Base-by-base conservation (phyloP, 2,888 invertebrate genomes). In the Noctua janthina region DNA sequence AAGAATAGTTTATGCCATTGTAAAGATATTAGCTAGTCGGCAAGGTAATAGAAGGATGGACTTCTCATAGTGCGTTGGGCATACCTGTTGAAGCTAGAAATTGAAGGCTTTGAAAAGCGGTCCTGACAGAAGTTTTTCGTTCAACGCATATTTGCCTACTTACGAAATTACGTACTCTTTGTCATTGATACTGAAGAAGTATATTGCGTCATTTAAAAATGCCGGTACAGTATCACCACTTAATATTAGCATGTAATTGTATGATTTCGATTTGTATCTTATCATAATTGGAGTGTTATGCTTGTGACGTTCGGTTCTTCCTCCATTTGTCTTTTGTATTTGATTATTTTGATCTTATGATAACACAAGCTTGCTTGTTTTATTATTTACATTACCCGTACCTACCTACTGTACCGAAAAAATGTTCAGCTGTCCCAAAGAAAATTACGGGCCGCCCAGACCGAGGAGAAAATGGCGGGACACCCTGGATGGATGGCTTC, bases 201-300 rank as follows among this genome's bases (percentile, higher is more conserved):
- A 6, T 13, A 59, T 49, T 49, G n/a, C 51, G 20, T 51, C 29
- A 35, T 4, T 80, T 6, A 10, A 72, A 23, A 66, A 29, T 46
- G n/a, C 13, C 11, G 20, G 62, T 35, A 35, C n/a, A 66, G 23
- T 79, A 67, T 43, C 17, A 20, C 54, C 78, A 83, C 70, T 78
- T 67, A 54, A 67, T 35, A 68, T 74, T 39, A 73, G 35, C 56
- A 68, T 51, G 15, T 85, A 64, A 68, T 73, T 81, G 68, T 51
- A 51, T 7, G 43, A 77, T 74, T 76, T 76, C 23, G 56, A 81
- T 74, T 23, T 51, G 13, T 71, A 81, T 85, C 59, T 81, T 74
- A 72, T 77, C 74, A 56, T 51, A 56, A 79, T 76, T 73, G 39
- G 7, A 76, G 67, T 85, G 49, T 46, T 20, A 43, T 62, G 56